Evolutionary conservation across 2,888 invertebrate genomes (phyloP), one percentile per base, ranked within the genome.

Genomic region (Eupithecia vulgata): DNA sequence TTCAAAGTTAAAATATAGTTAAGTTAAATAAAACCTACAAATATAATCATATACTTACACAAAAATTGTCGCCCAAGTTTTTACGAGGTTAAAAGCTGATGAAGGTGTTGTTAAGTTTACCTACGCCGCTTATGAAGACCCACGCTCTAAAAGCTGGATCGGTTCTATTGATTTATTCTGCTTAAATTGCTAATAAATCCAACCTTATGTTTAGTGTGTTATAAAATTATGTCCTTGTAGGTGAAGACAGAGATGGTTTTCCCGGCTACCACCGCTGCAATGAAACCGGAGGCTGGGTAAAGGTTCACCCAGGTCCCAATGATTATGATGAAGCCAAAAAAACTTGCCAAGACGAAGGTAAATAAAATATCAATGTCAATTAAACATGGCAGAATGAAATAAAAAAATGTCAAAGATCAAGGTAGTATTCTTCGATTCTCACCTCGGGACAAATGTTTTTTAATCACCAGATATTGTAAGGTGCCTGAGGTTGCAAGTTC

Each of bases 311-410:
- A 64, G 62, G 35, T n/a, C 62, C 34, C 12, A 35, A 34, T 0
- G 35, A 34, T n/a, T 35, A 64, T 17, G 62, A 64, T 64, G 62
- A 64, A 17, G 62, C 62, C 17, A 64, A 64, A n/a, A 35, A 64
- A 37, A 64, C 17, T n/a, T 64, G 62, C 62, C 0, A 64, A 7
- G n/a, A 35, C 0, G 62, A 64, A 64, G 62, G 62, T 64, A 64
- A 64, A 10, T 61, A 17, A 12, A 61, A 34, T 61, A 34, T 13
- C 17, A 61, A 17, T 21, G 17, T 34, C 34, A 34, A 34, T 13
- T 25, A 57, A 57, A 21, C 1, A 52, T 10, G 21, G 3, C 8
- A 52, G 21, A 3, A n/a, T n/a, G n/a, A 3, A 10, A 10, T 21
- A n/a, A 21, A 15, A 3, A 6, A 48, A 48, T 52, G 3, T 10